These are phyloP conservation scores for Calliphora vicina DNA, from an alignment of 1,140 invertebrate genomes.

Conservation along the genomic window DNA sequence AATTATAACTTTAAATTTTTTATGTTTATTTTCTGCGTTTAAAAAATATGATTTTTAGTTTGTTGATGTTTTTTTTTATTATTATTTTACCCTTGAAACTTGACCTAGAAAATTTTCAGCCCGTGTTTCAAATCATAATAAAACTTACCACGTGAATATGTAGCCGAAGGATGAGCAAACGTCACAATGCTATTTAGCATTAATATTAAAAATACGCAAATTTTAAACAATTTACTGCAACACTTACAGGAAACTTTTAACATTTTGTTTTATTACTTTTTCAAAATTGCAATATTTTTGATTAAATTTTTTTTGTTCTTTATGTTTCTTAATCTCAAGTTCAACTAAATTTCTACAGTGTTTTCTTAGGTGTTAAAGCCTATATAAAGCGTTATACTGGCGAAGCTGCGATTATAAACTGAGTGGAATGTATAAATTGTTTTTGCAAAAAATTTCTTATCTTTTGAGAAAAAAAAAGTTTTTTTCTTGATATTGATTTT, in stretches of 20 bases:
- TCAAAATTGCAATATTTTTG: not conserved
- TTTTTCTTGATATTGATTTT: not conserved
- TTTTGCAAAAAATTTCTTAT: slow-evolving; percentile 1
- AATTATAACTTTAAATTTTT: too few species aligned
- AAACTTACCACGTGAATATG: not conserved
- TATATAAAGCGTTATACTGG: too few species aligned
- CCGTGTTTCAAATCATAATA: not conserved
- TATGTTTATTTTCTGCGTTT: too few species aligned
- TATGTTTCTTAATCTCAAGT: not conserved
- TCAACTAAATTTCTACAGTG: not conserved
- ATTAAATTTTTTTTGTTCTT: not conserved
- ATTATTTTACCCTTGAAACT: not conserved
- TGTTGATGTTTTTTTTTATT: not conserved
- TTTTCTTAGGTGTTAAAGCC: too few species aligned
- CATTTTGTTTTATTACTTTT: not conserved
- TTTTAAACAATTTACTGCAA: not conserved
- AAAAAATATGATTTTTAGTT: too few species aligned
- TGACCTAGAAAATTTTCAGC: not conserved
- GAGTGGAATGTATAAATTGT: not conserved
- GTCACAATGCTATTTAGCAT: not conserved
- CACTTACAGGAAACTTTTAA: not conserved
- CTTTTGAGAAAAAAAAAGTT: not conserved
- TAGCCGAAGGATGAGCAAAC: not conserved
- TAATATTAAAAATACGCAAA: not conserved
- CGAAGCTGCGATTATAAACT: not conserved